phyloP scores from a whole-genome alignment of 37 sponge, comb jelly and placozoan genomes.

The Aphrocallistes beatrix region DNA sequence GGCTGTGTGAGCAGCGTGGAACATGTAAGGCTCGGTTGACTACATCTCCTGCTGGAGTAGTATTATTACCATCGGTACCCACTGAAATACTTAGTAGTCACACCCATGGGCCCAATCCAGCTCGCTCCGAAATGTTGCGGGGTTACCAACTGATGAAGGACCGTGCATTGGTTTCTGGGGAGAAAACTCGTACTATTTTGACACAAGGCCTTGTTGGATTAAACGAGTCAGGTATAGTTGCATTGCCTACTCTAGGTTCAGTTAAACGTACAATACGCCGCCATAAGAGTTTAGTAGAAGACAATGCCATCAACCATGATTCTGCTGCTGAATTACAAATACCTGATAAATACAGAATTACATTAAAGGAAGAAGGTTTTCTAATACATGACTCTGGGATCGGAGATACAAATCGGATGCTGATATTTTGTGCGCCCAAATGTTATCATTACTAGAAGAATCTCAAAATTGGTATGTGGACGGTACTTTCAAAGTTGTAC shows the following conservation, averaged over 20 bases:
- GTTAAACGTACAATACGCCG: conserved; percentile 14
- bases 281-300: conserved; percentile 5
- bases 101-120: background rate
- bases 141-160: conserved; percentile 11
- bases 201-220: background rate
- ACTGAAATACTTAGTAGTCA: conserved; percentile 5
- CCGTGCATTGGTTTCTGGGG: background rate
- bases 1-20: background rate
- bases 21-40: background rate
- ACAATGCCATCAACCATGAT: background rate
- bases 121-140: conserved; percentile 14
- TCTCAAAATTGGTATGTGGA: background rate
- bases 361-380: background rate
- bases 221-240: background rate
- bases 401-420: background rate
- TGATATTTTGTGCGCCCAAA: conserved; percentile 4
- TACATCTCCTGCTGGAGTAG: background rate
- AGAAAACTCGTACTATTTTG: background rate
- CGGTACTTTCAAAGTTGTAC: conserved; percentile 6
- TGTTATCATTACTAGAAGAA: background rate
- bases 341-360: background rate
- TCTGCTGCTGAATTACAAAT: background rate
- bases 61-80: conserved; percentile 3
- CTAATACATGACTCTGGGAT: background rate
- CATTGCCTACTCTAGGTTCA: background rate